Conservation (phyloP, 2,113 vertebrate genomes). For the Zingel zingel region DNA sequence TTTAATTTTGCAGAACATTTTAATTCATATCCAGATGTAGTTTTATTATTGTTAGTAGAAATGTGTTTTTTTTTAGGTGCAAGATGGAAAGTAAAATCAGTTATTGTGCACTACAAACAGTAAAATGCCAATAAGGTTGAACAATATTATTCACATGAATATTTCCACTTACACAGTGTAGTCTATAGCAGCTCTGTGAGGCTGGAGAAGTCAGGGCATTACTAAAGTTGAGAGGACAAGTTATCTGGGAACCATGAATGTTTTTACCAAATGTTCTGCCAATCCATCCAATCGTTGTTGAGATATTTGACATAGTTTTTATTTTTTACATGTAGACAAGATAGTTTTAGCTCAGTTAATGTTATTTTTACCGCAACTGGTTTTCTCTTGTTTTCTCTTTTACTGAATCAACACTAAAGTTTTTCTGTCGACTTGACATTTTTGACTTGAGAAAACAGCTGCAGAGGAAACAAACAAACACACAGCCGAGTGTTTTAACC, state of each 20-base stretch:
- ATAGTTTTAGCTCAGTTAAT: background rate
- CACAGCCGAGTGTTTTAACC: background rate
- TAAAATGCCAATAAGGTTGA: background rate
- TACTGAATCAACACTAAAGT: background rate
- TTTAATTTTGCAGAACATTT: background rate
- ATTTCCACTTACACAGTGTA: background rate
- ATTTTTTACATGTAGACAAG: background rate
- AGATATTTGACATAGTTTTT: background rate
- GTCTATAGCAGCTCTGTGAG: too few species aligned
- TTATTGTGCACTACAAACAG: background rate
- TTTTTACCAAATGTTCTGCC: too few species aligned
- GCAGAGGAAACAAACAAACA: conserved; percentile 9
- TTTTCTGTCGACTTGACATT: background rate
- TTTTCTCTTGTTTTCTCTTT: background rate
- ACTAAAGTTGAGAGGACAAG: too few species aligned
- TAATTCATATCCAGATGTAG: background rate
- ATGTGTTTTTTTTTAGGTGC: background rate
- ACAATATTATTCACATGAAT: background rate
- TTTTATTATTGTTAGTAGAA: background rate
- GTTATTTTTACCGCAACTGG: background rate
- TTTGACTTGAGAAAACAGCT: conserved; percentile 18
- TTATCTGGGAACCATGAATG: too few species aligned
- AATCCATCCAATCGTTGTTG: too few species aligned
- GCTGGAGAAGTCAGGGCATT: too few species aligned
- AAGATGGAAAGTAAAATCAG: background rate